These are phyloP conservation scores for Megatriorchis doriae DNA, from an alignment of 2,113 vertebrate genomes.

Conservation along the genomic window DNA sequence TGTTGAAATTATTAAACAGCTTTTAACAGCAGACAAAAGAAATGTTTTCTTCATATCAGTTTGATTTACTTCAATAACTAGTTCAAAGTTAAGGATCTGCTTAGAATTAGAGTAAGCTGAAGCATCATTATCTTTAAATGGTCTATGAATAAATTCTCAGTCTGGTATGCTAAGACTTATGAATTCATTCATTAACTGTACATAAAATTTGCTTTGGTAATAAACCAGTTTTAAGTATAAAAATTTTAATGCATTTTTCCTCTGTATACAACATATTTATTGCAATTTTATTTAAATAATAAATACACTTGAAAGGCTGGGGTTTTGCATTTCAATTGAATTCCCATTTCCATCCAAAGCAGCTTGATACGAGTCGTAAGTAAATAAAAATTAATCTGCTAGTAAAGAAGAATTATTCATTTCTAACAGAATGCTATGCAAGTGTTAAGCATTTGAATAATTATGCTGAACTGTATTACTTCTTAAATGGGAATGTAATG, in stretches of 20 bases:
- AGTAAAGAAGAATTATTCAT: not conserved
- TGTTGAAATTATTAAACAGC: not conserved
- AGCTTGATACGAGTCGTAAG: not conserved
- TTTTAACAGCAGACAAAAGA: not conserved
- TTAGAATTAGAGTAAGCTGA: not conserved
- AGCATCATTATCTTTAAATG: not conserved
- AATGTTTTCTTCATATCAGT: not conserved
- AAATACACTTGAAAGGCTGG: not conserved
- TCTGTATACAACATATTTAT: not conserved
- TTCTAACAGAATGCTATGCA: not conserved
- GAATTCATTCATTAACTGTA: constrained; percentile 22
- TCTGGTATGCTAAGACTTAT: not conserved
- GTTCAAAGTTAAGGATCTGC: not conserved
- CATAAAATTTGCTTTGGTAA: not conserved
- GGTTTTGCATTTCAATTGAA: not conserved
- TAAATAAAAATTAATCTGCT: constrained; percentile 22
- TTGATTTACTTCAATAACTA: not conserved
- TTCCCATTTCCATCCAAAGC: not conserved
- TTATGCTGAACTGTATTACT: not conserved
- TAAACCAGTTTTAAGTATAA: not conserved
- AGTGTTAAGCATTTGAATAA: not conserved
- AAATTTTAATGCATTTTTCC: not conserved
- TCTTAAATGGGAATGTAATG: not conserved
- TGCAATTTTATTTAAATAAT: not conserved
- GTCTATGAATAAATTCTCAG: not conserved